Evolutionary conservation across 2,113 vertebrate genomes (phyloP), one percentile per base, ranked within the genome.

Genomic region (Urocitellus parryii): DNA sequence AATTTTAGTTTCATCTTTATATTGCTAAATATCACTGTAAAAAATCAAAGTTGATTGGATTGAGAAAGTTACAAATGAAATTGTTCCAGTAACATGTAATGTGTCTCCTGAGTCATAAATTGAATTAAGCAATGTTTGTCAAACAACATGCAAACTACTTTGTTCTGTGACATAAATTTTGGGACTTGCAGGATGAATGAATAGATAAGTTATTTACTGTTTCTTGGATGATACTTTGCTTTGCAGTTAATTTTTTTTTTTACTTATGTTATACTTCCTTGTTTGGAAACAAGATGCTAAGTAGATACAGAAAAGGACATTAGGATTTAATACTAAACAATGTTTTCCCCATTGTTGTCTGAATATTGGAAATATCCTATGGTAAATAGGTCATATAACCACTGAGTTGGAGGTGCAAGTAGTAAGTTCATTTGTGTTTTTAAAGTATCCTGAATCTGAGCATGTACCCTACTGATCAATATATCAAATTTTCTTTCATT

Each of bases 61-160:
- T 95, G 3, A 61, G 61, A 68, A 72, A 92, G 14, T 32, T 83
- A 61, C 39, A 53, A 27, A 81, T 92, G 24, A 92, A 87, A 92
- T 76, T 85, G 27, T 86, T 10, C 34, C 80, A 85, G 22, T 81
- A 79, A 45, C 24, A 90, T 58, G 17, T 5, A 70, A 24, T 91
- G 22, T 51, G 78, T 77, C n/a, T 5, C n/a, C 24, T 45, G 88
- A 29, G 7, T 45, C 86, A 37, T 65, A 70, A 45, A 84, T 51
- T 76, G 6, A 88, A 77, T 96, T 88, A 94, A 85, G 12, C 16
- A 65, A 61, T 91, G 29, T 9, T 1, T 56, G 37, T 56, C n/a
- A 92, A 78, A 37, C 5, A 4, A 14, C 63, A 10, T 61, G 29
- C 0, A 76, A 74, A 95, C 27, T 86, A 42, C 61, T 90, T 39